Base-by-base conservation (phyloP, 30 jellyfish, hydroid and myxozoan species). In the Turritopsis rubra region DNA sequence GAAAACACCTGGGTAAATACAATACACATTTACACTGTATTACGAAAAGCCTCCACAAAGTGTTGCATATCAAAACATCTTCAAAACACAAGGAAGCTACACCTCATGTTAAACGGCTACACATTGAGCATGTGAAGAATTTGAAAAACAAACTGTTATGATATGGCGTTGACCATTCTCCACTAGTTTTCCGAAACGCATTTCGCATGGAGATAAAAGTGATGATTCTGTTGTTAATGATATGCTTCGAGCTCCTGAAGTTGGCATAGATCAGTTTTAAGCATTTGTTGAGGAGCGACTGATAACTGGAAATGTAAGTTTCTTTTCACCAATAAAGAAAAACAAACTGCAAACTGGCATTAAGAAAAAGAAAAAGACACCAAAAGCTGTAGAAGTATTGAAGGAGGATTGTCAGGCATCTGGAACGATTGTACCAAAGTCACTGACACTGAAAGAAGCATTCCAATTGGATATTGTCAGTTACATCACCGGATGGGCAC, bases 31-130 rank as follows among this genome's bases (percentile, higher is more conserved):
- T 8, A 68, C 30, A 21, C 77, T 1, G 8, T 1, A 21, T 16
- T 68, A 68, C 9, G 60, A 41, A 41, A 41, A 5, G 77, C 16
- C 77, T 68, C 30, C 77, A 68, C 5, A 16, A 23, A 68, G 77
- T 1, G 28, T 16, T 68, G 4, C 77, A 68, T 26, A 68, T 16
- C 30, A 68, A 68, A 68, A 16, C 77, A 68, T 68, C 77, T 1
- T 68, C 77, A 68, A 68, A 68, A 16, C 90, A 72, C 60, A 83
- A 83, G 25, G 90, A 83, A 83, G 41, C 75, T 7, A 71, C 75
- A 17, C 80, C 52, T 7, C 65, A 79, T 20, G 87, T 66, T 1
- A 72, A 72, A 73, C 87, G 54, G 72, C 52, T 30, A 8, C 81
- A 84, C 30, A 1, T 66, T 4, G 8, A 5, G 30, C 28, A 68